Percentiles rank a stretch among this genome's conserved stretches.
Evolutionary conservation across 1,140 invertebrate genomes (phyloP).

Genomic region (Calephelis nemesis): DNA sequence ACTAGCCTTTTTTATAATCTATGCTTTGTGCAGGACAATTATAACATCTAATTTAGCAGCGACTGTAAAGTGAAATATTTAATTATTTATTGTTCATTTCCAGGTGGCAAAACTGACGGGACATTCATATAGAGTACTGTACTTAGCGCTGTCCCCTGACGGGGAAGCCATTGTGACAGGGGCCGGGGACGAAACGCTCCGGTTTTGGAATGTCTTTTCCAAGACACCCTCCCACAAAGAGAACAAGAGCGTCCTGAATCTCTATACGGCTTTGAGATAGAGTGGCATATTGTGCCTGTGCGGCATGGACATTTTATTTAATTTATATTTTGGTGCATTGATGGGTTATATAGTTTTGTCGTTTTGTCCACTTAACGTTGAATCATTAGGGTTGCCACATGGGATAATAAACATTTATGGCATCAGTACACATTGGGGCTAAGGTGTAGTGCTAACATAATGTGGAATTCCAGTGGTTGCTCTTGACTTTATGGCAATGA

Average conservation of each 20-base stretch:
- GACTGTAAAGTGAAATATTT: conserved; percentile 9
- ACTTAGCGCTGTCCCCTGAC: conserved; percentile 98
- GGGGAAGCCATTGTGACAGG: conserved; percentile 99
- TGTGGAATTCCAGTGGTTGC: too few species aligned
- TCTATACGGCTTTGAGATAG: conserved; percentile 92
- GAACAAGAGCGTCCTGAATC: conserved; percentile 96
- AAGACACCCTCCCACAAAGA: conserved; percentile 97
- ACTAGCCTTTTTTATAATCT: too few species aligned
- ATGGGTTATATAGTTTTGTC: conserved; percentile 1
- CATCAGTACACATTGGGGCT: too few species aligned
- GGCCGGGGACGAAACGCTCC: conserved; percentile 98
- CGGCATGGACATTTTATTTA: conserved; percentile 26
- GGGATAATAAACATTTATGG: too few species aligned
- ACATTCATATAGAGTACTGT: conserved; percentile 97
- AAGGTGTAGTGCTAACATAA: too few species aligned
- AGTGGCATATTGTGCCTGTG: conserved; percentile 12
- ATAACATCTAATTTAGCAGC: too few species aligned
- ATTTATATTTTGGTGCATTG: conserved; percentile 14
- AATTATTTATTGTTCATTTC: conserved; percentile 15
- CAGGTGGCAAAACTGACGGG: conserved; percentile 99
- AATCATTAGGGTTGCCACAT: too few species aligned
- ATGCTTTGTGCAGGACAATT: too few species aligned
- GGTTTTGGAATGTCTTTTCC: conserved; percentile 99
- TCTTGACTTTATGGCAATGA: too few species aligned
- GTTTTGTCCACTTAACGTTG: too few species aligned